Percentiles rank a stretch among this genome's conserved stretches.
phyloP scores from a whole-genome alignment of 2,797 vertebrate species.

The Glossophaga mutica region DNA sequence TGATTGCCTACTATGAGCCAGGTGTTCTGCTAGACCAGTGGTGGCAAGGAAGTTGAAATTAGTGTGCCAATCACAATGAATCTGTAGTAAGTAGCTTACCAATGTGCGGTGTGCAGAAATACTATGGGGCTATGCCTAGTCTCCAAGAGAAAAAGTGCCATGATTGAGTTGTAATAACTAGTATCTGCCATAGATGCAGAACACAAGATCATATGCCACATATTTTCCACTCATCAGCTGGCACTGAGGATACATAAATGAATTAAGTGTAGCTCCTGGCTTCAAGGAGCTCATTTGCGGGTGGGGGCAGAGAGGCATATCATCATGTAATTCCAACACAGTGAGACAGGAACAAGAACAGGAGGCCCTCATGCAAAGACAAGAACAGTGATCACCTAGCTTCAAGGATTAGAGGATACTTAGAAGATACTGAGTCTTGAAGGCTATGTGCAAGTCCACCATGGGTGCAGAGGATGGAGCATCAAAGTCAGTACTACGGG shows the following conservation, averaged over 20 bases:
- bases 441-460: not conserved
- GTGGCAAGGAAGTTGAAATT: not conserved
- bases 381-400: not conserved
- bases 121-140: accelerated
- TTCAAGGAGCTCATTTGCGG: not conserved
- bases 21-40: not conserved
- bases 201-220: not conserved
- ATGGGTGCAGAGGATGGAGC: accelerated
- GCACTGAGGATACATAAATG: not conserved
- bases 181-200: not conserved
- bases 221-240: not conserved
- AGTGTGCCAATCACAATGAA: not conserved
- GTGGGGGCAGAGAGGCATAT: accelerated
- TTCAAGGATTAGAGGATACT: not conserved
- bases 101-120: not conserved
- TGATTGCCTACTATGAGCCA: not conserved
- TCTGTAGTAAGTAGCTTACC: not conserved
- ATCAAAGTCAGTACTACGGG: accelerated
- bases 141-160: not conserved
- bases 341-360: not conserved
- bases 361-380: not conserved
- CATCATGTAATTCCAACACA: not conserved
- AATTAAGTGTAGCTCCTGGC: not conserved
- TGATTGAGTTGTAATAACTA: not conserved
- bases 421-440: not conserved